These are phyloP conservation scores for Parasteatoda lunata DNA, from an alignment of 2,888 invertebrate species.

Conservation along the genomic window DNA sequence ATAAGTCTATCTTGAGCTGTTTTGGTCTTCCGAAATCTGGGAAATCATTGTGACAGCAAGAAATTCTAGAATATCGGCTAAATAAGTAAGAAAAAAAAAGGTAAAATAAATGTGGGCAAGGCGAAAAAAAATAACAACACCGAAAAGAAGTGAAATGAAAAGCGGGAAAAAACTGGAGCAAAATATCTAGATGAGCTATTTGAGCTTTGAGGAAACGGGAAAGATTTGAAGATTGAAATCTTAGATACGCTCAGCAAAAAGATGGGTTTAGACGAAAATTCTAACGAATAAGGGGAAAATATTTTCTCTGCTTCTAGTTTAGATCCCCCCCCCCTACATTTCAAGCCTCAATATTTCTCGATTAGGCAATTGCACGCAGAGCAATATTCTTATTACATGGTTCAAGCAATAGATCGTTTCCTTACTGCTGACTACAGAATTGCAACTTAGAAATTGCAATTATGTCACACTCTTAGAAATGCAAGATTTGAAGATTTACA, in stretches of 20 bases:
- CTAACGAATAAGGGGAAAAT: conserved; percentile 17
- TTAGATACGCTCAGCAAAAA: conserved; percentile 38
- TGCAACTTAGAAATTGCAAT: too few species aligned
- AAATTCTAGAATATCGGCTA: conserved; percentile 40
- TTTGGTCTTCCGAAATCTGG: conserved; percentile 43
- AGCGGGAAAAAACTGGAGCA: conserved; percentile 21
- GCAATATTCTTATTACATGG: too few species aligned
- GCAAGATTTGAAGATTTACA: too few species aligned
- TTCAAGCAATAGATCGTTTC: too few species aligned
- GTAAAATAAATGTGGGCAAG: not conserved
- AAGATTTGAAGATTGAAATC: conserved; percentile 61
- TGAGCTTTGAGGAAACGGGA: conserved; percentile 54
- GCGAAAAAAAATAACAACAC: conserved; percentile 1
- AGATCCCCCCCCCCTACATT: not conserved
- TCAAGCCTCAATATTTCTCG: too few species aligned
- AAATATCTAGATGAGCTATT: conserved; percentile 65
- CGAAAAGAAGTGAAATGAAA: conserved; percentile 15
- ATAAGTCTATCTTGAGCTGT: conserved; percentile 57
- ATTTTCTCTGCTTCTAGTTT: conserved; percentile 2
- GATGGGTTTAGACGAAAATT: not conserved
- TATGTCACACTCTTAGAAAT: too few species aligned
- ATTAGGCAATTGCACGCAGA: too few species aligned
- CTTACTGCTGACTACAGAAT: too few species aligned
- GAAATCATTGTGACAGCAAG: conserved; percentile 53
- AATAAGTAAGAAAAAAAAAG: conserved; percentile 23